phyloP scores from a whole-genome alignment of 2,888 invertebrate species.

The Mellilla xanthometata region DNA sequence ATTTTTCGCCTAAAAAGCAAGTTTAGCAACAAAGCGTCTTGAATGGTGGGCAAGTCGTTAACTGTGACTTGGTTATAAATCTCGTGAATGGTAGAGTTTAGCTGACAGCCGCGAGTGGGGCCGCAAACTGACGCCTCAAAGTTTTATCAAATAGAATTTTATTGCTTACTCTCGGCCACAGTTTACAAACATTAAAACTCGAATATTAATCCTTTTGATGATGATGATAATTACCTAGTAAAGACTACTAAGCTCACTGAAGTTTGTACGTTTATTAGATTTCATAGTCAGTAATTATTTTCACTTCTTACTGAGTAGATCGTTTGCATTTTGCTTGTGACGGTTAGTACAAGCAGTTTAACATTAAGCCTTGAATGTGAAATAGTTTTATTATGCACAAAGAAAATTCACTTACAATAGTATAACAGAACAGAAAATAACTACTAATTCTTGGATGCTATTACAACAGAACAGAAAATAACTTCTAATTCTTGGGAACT shows the following conservation, averaged over 20 bases:
- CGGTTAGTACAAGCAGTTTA: too few relatives aligned
- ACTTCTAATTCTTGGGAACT: too few relatives aligned
- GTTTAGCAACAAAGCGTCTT: slow-evolving; percentile 59
- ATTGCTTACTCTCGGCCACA: slow-evolving; percentile 56
- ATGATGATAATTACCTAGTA: slow-evolving; percentile 40
- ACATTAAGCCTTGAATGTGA: too few relatives aligned
- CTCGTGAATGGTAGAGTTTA: slow-evolving; percentile 64
- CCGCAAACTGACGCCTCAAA: slow-evolving; percentile 60
- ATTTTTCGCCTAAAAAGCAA: slow-evolving; percentile 64
- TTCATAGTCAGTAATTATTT: slow-evolving; percentile 20
- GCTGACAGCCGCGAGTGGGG: slow-evolving; percentile 53
- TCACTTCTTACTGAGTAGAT: slow-evolving; percentile 15
- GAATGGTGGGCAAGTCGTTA: slow-evolving; percentile 67
- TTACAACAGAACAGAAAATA: too few relatives aligned
- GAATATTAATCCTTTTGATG: slow-evolving; percentile 44
- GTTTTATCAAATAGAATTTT: slow-evolving; percentile 66
- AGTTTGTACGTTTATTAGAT: slow-evolving; percentile 23
- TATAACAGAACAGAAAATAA: too few relatives aligned
- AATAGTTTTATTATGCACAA: too few relatives aligned
- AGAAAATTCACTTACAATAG: too few relatives aligned
- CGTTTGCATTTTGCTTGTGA: too few relatives aligned
- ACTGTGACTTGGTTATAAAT: slow-evolving; percentile 72
- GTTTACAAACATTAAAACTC: slow-evolving; percentile 50
- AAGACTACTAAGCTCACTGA: slow-evolving; percentile 28
- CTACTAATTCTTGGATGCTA: too few relatives aligned